Conservation (phyloP, 2,888 invertebrate genomes). For the Cybosia mesomella region DNA sequence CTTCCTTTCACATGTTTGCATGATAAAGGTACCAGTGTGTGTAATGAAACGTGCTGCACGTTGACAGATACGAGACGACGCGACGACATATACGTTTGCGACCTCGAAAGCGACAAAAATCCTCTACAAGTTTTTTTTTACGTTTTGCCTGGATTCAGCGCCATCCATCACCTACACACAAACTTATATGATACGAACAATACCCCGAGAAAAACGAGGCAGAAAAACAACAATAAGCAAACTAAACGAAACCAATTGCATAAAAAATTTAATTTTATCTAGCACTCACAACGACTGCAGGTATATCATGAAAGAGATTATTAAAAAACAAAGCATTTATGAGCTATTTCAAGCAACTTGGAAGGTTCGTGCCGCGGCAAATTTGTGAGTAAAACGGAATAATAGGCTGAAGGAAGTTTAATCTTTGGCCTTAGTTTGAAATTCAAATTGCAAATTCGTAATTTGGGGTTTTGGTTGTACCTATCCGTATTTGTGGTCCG, state of each 20-base stretch:
- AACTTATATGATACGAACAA: no score
- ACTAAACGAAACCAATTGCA: neutral
- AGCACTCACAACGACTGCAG: neutral
- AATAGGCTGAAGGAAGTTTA: constrained; percentile 49
- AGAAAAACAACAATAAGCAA: neutral
- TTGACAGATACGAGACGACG: no score
- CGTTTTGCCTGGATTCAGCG: no score
- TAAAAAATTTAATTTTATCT: neutral
- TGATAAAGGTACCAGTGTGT: no score
- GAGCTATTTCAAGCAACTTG: constrained; percentile 19
- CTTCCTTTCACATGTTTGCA: no score
- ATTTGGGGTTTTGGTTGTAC: constrained; percentile 40
- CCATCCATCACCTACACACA: no score
- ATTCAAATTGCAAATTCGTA: constrained; percentile 53
- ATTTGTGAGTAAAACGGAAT: constrained; percentile 50
- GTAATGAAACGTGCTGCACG: no score
- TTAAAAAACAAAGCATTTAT: constrained; percentile 23
- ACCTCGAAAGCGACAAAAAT: no score
- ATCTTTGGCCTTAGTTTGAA: constrained; percentile 56
- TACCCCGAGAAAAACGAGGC: no score
- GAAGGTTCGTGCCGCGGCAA: constrained; percentile 49
- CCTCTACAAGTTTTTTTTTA: no score
- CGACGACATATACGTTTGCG: no score
- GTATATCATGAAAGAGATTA: constrained; percentile 6
- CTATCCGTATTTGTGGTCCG: constrained; percentile 28